Conservation (phyloP, 2,113 vertebrate genomes). For the Saccopteryx bilineata region DNA sequence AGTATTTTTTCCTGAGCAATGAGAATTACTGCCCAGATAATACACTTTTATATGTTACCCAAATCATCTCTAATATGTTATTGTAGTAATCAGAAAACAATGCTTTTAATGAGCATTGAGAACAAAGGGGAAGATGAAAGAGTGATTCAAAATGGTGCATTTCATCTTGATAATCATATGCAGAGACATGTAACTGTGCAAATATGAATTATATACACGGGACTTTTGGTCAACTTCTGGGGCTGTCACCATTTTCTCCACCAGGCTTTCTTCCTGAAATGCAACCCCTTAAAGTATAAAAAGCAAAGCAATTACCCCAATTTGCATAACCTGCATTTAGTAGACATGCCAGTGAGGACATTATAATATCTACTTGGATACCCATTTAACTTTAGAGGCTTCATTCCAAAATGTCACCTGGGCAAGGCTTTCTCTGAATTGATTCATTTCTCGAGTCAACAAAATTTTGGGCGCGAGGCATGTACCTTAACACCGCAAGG, state of each 20-base stretch:
- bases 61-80: neutral
- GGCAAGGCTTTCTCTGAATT: neutral
- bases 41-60: neutral
- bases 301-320: neutral
- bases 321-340: neutral
- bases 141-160: neutral
- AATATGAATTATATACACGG: neutral
- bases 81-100: neutral
- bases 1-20: neutral
- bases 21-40: slow-evolving; percentile 16
- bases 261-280: neutral
- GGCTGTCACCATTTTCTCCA: neutral
- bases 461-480: neutral
- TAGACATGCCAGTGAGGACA: neutral
- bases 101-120: neutral
- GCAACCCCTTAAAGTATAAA: neutral
- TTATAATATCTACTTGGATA: neutral
- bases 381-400: neutral
- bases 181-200: neutral
- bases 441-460: neutral
- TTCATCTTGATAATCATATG: neutral
- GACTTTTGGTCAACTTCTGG: neutral
- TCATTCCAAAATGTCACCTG: neutral
- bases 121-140: neutral
- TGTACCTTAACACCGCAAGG: neutral